Percentiles rank a stretch among this genome's conserved stretches.
Evolutionary conservation across 1,140 invertebrate genomes (phyloP).

Genomic region (Leptinotarsa undecemlineata): DNA sequence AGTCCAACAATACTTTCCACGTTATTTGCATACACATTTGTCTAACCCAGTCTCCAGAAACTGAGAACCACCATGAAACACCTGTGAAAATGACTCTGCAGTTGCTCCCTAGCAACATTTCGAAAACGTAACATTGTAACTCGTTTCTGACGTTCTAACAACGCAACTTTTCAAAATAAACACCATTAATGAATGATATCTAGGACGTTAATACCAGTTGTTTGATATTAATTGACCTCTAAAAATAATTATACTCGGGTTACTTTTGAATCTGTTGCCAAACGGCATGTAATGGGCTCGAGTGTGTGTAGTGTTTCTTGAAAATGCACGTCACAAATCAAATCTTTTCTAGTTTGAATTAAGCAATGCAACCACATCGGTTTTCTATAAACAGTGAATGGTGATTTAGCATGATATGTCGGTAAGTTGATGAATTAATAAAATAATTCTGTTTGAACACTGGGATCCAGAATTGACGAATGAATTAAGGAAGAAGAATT

Average conservation of each 20-base stretch:
- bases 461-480: too few relatives aligned
- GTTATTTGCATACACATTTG: too few relatives aligned
- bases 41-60: too few relatives aligned
- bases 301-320: conserved; percentile 1
- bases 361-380: background rate
- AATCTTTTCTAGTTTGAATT: too few relatives aligned
- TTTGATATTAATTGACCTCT: conserved; percentile 16
- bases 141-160: conserved; percentile 7
- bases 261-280: conserved; percentile 19
- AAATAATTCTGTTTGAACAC: too few relatives aligned
- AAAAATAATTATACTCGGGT: conserved; percentile 14
- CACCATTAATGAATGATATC: conserved; percentile 12
- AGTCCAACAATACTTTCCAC: too few relatives aligned
- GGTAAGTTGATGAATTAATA: background rate
- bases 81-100: too few relatives aligned
- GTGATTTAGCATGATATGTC: background rate
- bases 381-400: background rate
- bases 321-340: background rate
- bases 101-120: background rate
- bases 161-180: conserved; percentile 12
- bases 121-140: background rate
- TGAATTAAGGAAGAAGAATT: too few relatives aligned
- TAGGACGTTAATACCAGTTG: conserved; percentile 4
- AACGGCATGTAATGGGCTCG: background rate
- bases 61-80: too few relatives aligned